Base-by-base conservation (phyloP, 2,113 vertebrate species). In the Crypturellus undulatus region DNA sequence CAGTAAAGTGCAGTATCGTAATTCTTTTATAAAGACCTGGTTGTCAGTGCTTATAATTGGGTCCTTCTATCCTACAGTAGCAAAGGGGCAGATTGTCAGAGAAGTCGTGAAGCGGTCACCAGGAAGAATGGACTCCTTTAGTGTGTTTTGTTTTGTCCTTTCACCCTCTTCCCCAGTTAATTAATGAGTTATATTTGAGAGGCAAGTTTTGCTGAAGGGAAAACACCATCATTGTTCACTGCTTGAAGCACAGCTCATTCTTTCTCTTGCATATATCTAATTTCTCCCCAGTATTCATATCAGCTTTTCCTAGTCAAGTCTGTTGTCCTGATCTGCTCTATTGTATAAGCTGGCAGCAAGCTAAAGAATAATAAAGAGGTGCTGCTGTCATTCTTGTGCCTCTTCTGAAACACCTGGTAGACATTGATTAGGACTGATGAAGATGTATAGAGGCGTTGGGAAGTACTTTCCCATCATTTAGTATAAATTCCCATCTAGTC, bases 41-140 rank as follows among this genome's bases (percentile, higher is more conserved):
- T 72, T 94, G 87, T 91, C 84, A 92, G 49, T 79, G 82, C 60
- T 87, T 95, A 77, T 96, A 94, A 83, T 90, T 90, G 83, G 24
- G 40, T 88, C 62, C 54, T 95, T 71, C 62, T 89, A 22, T 86
- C 32, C 47, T 76, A 52, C 52, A 15, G 47, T 9, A 86, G 47
- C 68, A 86, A 68, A 79, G 75, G 78, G 65, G n/a, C 68, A 79
- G 38, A 64, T 93, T 21, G 73, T 88, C 34, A 78, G 34, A 68
- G 64, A 92, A 93, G 83, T 72, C 12, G 0, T 52, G 56, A 81
- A 84, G 43, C 2, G 0, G 65, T 90, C 84, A 81, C 40, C 65
- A 10, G 1, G 1, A 81, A 80, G 72, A 94, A 43, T 49, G 34
- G 77, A 4, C 78, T 90, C 40, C 68, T 82, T 40, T 75, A 84